Percentiles rank a stretch among this genome's conserved stretches.
These are phyloP conservation scores for Penelope pileata DNA, from an alignment of 2,113 vertebrate species.

Conservation along the genomic window DNA sequence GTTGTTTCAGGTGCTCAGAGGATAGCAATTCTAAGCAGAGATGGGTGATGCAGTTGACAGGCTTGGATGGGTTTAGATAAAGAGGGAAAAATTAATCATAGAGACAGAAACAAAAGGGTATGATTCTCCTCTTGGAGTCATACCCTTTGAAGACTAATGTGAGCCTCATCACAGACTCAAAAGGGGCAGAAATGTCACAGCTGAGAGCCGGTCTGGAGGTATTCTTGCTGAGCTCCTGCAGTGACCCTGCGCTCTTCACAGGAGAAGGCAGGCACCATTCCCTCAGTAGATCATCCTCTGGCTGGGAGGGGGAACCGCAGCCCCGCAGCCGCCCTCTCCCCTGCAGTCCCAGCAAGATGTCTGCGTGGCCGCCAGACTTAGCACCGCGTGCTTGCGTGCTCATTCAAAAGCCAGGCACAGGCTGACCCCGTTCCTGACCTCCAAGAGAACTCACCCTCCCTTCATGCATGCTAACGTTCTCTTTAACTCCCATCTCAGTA, in stretches of 20 bases:
- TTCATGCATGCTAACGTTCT: neutral
- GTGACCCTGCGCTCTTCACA: neutral
- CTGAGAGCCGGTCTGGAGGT: neutral
- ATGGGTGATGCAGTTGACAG: constrained; percentile 30
- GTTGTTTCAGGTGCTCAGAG: constrained; percentile 55
- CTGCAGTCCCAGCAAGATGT: neutral
- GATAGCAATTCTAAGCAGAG: constrained; percentile 12
- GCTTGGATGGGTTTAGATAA: constrained; percentile 38
- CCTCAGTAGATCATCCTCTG: neutral
- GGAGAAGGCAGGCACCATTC: neutral
- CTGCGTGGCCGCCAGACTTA: neutral
- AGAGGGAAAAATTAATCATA: neutral
- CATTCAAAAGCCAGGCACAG: neutral
- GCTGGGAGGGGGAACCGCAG: neutral
- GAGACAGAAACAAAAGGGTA: neutral
- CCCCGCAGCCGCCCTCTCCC: neutral
- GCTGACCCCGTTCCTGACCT: neutral
- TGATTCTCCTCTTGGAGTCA: neutral
- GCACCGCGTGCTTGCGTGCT: neutral
- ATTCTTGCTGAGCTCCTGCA: neutral
- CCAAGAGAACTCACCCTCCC: neutral
- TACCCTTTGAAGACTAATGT: neutral
- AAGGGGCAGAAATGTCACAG: neutral
- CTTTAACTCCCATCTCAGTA: neutral
- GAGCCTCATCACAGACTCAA: neutral